A percentile compares a stretch with the other conserved stretches of the same genome.
phyloP scores from a whole-genome alignment of 2,888 invertebrate species.

The Brachylomia viminalis region DNA sequence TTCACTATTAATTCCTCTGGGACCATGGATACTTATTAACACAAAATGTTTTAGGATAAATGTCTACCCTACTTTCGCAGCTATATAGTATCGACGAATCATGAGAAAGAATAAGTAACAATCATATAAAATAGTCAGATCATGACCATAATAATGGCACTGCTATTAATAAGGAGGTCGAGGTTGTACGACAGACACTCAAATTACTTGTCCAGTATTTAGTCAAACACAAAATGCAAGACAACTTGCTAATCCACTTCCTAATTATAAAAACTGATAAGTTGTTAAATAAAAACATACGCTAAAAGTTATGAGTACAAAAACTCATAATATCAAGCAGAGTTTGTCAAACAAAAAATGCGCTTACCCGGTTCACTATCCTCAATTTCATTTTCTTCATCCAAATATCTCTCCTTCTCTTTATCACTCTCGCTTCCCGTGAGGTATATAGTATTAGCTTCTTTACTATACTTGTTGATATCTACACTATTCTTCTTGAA shows the following conservation, averaged over 20 bases:
- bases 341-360: constrained; percentile 5
- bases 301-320: background rate
- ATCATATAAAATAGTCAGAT: too few relatives aligned
- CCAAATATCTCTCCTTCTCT: constrained; percentile 77
- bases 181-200: background rate
- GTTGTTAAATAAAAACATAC: background rate
- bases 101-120: background rate
- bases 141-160: background rate
- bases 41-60: too few relatives aligned
- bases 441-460: constrained; percentile 88
- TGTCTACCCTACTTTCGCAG: too few relatives aligned
- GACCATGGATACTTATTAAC: too few relatives aligned
- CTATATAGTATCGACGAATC: too few relatives aligned
- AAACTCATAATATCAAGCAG: too few relatives aligned
- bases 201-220: background rate
- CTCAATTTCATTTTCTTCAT: constrained; percentile 73
- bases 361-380: constrained; percentile 83
- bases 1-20: too few relatives aligned
- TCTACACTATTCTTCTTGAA: constrained; percentile 92
- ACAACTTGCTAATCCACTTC: background rate
- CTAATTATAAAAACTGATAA: background rate
- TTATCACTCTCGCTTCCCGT: constrained; percentile 83
- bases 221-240: background rate
- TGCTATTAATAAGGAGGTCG: background rate
- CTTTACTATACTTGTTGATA: constrained; percentile 89